Conservation (phyloP, 2,888 invertebrate species). For the Catocala sponsa region DNA sequence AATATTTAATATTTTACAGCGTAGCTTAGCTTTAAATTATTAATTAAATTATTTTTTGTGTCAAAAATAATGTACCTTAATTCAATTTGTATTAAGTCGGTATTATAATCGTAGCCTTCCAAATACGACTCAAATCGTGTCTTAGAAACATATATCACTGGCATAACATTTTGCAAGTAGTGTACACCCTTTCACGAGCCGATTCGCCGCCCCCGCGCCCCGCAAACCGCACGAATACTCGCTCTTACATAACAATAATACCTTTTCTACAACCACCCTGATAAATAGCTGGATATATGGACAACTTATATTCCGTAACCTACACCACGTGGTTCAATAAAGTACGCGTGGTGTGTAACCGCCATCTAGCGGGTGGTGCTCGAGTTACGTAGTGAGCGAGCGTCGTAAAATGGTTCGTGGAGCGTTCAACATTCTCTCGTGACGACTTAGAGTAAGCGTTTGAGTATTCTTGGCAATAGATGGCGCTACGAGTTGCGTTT, state of each 20-base stretch:
- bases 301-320: constrained; percentile 47
- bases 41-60: background rate
- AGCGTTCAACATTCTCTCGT: constrained; percentile 27
- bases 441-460: constrained; percentile 20
- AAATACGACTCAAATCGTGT: constrained; percentile 74
- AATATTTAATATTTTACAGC: no score
- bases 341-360: constrained; percentile 57
- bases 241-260: constrained; percentile 86
- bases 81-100: constrained; percentile 39
- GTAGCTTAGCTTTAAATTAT: no score
- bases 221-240: constrained; percentile 82
- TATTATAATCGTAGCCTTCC: constrained; percentile 60
- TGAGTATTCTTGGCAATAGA: constrained; percentile 50
- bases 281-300: constrained; percentile 54
- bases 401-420: constrained; percentile 41
- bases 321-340: constrained; percentile 84
- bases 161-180: constrained; percentile 73
- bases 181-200: constrained; percentile 78
- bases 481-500: constrained; percentile 64
- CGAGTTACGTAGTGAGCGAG: constrained; percentile 47
- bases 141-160: constrained; percentile 76
- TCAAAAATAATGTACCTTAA: constrained; percentile 23
- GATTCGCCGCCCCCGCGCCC: constrained; percentile 69
- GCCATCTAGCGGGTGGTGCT: constrained; percentile 80
- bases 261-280: constrained; percentile 63